Evolutionary conservation across 2,113 vertebrate genomes (phyloP).

Genomic region (Ramphastos sulfuratus): DNA sequence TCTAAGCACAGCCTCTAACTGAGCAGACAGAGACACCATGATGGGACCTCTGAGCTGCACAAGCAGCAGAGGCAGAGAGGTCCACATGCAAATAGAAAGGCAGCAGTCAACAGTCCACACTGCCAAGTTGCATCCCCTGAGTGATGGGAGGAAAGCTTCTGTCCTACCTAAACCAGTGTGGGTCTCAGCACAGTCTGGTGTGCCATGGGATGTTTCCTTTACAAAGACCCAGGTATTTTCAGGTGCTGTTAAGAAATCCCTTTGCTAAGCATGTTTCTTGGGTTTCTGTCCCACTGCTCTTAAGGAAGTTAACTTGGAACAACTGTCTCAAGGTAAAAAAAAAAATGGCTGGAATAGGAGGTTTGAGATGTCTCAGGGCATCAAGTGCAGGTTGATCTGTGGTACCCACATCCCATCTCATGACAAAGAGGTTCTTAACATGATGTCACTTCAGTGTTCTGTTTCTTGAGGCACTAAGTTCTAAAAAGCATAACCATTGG

Average conservation of each 20-base stretch:
- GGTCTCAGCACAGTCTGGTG: neutral
- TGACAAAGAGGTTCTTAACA: neutral
- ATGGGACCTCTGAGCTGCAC: neutral
- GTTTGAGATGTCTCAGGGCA: neutral
- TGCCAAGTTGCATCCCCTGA: neutral
- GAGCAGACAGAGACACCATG: rapidly evolving
- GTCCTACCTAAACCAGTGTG: neutral
- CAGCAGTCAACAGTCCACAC: neutral
- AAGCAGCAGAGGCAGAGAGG: neutral
- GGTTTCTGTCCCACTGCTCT: neutral
- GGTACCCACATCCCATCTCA: neutral
- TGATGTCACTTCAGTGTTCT: neutral
- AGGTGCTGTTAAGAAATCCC: neutral
- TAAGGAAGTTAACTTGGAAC: neutral
- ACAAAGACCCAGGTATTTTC: neutral
- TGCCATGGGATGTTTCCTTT: neutral
- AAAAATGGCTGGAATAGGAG: neutral
- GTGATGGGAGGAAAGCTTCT: neutral
- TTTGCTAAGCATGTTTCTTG: neutral
- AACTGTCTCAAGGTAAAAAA: neutral
- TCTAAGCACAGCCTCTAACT: neutral
- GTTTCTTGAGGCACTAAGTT: neutral
- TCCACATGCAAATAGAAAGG: neutral
- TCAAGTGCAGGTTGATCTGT: neutral
- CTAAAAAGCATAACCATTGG: neutral